Conservation (phyloP, 2,113 vertebrate species). For the Periophthalmodon schlosseri region DNA sequence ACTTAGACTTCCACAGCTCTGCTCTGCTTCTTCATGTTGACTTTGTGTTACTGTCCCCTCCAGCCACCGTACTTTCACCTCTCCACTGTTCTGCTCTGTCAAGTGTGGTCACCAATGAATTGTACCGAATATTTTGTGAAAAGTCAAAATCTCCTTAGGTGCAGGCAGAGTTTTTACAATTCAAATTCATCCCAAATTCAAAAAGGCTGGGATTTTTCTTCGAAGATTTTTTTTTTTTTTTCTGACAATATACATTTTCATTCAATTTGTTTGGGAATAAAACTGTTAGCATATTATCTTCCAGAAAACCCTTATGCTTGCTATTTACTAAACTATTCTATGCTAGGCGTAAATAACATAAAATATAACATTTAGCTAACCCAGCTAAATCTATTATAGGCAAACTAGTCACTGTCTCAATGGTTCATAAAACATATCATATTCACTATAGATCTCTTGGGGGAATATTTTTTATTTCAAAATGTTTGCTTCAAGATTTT, state of each 20-base stretch:
- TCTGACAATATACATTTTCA: neutral
- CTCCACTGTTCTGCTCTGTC: neutral
- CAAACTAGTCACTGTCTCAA: too few species aligned
- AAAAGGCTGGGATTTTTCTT: neutral
- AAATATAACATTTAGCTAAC: too few species aligned
- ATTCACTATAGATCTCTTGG: too few species aligned
- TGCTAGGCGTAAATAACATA: too few species aligned
- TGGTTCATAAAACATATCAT: too few species aligned
- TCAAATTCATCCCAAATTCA: neutral
- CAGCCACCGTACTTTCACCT: neutral
- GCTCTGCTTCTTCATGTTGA: slow-evolving; percentile 6
- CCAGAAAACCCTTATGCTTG: too few species aligned
- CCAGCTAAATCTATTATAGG: too few species aligned
- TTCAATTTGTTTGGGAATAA: neutral
- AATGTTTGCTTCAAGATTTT: too few species aligned
- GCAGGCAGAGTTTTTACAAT: neutral
- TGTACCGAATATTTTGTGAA: neutral
- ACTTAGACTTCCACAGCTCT: neutral
- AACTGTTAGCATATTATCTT: neutral
- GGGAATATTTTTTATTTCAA: too few species aligned
- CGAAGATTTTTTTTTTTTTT: neutral
- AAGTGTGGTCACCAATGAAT: neutral
- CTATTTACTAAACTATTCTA: too few species aligned
- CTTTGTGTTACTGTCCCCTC: slow-evolving; percentile 6
- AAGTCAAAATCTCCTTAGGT: neutral